Conservation (phyloP, 1,140 invertebrate genomes). For the Drosophila littoralis region DNA sequence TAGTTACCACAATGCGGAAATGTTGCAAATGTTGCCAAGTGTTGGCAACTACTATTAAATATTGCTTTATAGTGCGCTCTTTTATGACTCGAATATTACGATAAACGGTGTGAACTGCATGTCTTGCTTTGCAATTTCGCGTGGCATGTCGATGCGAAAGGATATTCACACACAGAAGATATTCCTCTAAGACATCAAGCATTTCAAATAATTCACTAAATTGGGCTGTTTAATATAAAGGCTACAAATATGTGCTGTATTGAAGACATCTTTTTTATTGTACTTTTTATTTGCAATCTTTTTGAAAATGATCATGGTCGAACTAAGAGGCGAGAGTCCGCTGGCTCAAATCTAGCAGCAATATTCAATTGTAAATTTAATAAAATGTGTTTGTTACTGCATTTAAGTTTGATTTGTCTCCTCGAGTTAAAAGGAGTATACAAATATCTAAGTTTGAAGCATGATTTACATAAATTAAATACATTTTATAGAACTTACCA, state of each 20-base stretch:
- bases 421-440: too few relatives aligned
- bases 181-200: background rate
- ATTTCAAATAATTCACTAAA: background rate
- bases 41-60: constrained; percentile 72
- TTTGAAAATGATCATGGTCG: too few relatives aligned
- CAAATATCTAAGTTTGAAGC: too few relatives aligned
- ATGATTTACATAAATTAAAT: too few relatives aligned
- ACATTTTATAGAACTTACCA: too few relatives aligned
- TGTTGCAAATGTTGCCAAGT: constrained; percentile 69
- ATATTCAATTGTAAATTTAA: too few relatives aligned
- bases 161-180: constrained; percentile 10
- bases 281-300: too few relatives aligned
- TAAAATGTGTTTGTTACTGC: too few relatives aligned
- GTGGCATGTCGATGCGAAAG: constrained; percentile 9
- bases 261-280: background rate
- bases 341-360: too few relatives aligned
- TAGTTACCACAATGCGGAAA: constrained; percentile 66
- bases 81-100: constrained; percentile 66
- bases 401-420: too few relatives aligned
- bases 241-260: background rate
- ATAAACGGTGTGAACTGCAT: constrained; percentile 52
- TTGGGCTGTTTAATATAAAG: background rate
- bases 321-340: too few relatives aligned
- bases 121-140: constrained; percentile 27
- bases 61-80: constrained; percentile 67